Evolutionary conservation across 2,888 invertebrate genomes (phyloP).

Genomic region (Patella pellucida): DNA sequence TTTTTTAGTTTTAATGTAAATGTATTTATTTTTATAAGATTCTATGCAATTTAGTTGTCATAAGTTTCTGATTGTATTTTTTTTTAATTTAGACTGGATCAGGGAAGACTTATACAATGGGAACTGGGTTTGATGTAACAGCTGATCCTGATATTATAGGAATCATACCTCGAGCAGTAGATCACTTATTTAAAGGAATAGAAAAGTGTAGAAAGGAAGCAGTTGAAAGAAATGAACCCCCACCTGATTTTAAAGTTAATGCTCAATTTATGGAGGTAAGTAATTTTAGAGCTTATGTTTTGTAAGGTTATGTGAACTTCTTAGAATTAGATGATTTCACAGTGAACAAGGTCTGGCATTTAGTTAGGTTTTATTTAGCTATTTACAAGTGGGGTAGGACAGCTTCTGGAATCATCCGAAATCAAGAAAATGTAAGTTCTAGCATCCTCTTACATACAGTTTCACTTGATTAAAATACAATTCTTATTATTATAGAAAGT

Average conservation of each 20-base stretch:
- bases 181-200: constrained; percentile 84
- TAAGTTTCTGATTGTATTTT: background rate
- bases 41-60: background rate
- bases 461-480: no score
- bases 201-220: constrained; percentile 75
- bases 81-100: constrained; percentile 83
- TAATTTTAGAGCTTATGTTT: background rate
- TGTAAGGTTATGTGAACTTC: no score
- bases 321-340: no score
- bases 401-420: no score
- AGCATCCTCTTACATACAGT: no score
- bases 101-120: constrained; percentile 99
- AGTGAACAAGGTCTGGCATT: no score
- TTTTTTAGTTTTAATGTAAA: no score
- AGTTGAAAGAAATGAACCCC: constrained; percentile 78
- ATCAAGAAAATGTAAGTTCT: no score
- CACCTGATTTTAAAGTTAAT: constrained; percentile 82
- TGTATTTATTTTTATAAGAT: background rate
- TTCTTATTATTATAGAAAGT: no score
- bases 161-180: constrained; percentile 95
- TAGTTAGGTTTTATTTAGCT: no score
- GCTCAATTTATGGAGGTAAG: constrained; percentile 88
- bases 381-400: no score
- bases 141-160: constrained; percentile 77
- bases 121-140: constrained; percentile 91